Base-by-base conservation (phyloP, 2,888 invertebrate genomes). In the Eupithecia insigniata region DNA sequence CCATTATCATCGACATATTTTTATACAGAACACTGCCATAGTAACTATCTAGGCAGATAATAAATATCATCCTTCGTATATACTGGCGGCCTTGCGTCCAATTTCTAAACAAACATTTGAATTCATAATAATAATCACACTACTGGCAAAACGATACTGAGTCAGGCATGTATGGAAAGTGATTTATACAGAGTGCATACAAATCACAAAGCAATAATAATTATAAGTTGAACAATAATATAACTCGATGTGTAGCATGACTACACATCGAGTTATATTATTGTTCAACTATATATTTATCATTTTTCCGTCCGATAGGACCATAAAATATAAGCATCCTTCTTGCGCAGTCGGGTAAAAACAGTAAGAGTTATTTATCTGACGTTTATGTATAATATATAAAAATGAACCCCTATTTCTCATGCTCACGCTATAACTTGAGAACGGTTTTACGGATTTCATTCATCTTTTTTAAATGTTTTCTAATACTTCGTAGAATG, bases 31-130 rank as follows among this genome's bases (percentile, higher is more conserved):
- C 12, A 26, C 22, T 51, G 26, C 51, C 22, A 51, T 51, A 51
- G 10, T 51, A 22, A 46, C 46, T 22, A 46, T 46, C 2, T 1
- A 46, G 10, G n/a, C n/a, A n/a, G 43, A 7, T 18, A 43, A n/a
- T n/a, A 46, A 62, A 28, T 22, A 55, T n/a, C 64, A 68, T 72
- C 68, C 65, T 68, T 66, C 32, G 39, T 39, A 46, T 64, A 36
- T 28, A 67, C n/a, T 66, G 26, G 32, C 43, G 60, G 69, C 72
- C 69, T 72, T 69, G 72, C 66, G 36, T 61, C 34, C 51, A 61
- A 69, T 72, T 72, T 72, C 69, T 66, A 69, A 72, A 69, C 66
- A 69, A 69, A 66, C 66, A 34, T 69, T 69, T 61, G 61, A 69
- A 71, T 70, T 66, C 43, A 60, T 55, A 51, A 67, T 67, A 60